Evolutionary conservation across 2,113 vertebrate species (phyloP).

Genomic region (Poicephalus meyeri): DNA sequence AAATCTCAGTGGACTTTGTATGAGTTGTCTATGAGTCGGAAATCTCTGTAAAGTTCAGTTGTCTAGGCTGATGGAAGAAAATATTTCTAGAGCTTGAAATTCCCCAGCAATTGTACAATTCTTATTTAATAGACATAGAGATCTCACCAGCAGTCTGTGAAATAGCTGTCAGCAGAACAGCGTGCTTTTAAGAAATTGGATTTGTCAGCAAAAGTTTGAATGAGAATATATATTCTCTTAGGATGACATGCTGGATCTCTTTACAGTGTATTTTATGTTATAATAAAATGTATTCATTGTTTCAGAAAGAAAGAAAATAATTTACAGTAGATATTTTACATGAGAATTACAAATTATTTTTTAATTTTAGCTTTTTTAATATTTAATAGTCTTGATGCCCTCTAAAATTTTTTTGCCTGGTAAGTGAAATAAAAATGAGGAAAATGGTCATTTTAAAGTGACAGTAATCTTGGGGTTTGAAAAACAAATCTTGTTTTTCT

Average conservation of each 20-base stretch:
- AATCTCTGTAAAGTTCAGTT: background rate
- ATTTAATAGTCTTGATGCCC: background rate
- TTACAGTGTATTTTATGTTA: background rate
- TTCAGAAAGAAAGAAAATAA: background rate
- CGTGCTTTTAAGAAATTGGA: background rate
- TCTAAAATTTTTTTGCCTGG: background rate
- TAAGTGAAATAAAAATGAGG: background rate
- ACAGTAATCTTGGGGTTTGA: background rate
- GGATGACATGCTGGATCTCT: background rate
- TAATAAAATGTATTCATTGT: background rate
- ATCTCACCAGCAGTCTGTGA: background rate
- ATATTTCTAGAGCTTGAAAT: background rate
- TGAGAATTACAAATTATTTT: background rate
- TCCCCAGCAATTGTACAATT: background rate
- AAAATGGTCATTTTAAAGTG: background rate
- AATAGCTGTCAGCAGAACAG: background rate
- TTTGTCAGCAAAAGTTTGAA: background rate
- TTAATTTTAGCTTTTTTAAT: background rate
- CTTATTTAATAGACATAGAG: background rate
- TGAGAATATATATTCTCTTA: background rate
- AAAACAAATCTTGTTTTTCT: background rate
- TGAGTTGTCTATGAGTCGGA: background rate
- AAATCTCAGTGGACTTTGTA: background rate
- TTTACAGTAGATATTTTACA: background rate
- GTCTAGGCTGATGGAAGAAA: background rate